Evolutionary conservation across 2,888 invertebrate species (phyloP), one percentile per base, ranked within the genome.

Genomic region (Cloeon dipterum): DNA sequence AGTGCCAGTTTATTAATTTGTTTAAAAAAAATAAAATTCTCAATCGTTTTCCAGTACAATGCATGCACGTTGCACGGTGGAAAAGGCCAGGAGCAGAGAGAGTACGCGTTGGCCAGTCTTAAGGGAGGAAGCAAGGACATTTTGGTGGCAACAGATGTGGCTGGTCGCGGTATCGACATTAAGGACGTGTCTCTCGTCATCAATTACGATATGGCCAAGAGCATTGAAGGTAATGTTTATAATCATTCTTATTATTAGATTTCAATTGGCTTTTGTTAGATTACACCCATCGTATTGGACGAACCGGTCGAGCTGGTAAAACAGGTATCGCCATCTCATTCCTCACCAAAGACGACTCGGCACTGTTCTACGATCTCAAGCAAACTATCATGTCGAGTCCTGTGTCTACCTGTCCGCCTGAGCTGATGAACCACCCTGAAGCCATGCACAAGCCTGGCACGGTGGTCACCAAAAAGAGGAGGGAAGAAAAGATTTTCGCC

Each of bases 121-220:
- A 99, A 99, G 56, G 74, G 77, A 37, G 96, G 96, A 4, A 70
- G 81, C 1, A 96, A 96, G 56, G 94, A 99, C 53, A 98, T 99
- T 51, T 62, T 99, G 47, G 98, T 99, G 26, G 98, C 98, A 1
- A 99, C 98, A 1, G 96, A 99, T 58, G 98, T 99, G 1, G 98
- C 98, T 46, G 98, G 98, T 46, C 81, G 98, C 69, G 98, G 98
- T 85, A 98, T 99, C 46, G 98, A 99, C 54, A 96, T 99, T 54
- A 96, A 98, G 55, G 96, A 99, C 56, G 98, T 99, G 3, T 91
- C 94, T 5, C 68, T 98, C 60, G 98, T 99, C 43, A 88, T 99
- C 49, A 99, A 99, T 58, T 99, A 99, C 50, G 98, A 99, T 54
- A 99, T 99, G 98, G 94, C 98, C 0, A 98, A 98, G 58, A 74